Conservation (phyloP, 2,113 vertebrate genomes). For the Leucoraja erinaceus region DNA sequence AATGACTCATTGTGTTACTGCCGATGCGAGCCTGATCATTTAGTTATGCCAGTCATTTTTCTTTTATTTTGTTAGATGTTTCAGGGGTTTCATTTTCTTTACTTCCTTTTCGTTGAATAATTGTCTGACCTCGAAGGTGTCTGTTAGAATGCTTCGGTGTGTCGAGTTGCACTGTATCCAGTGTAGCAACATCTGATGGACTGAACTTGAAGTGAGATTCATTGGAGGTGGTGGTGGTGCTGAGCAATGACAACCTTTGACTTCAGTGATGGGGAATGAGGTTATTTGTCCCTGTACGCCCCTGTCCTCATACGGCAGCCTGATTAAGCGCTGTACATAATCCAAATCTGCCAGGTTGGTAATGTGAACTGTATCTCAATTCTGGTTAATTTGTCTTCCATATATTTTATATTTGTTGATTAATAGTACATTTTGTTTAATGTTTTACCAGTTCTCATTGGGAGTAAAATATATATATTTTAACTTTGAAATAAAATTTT, state of each 20-base stretch:
- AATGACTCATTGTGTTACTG: background rate
- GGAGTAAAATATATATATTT: constrained; percentile 27
- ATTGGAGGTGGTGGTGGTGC: background rate
- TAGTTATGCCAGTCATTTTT: background rate
- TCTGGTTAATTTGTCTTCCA: constrained; percentile 26
- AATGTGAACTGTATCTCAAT: background rate
- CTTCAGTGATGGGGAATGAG: background rate
- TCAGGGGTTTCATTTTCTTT: background rate
- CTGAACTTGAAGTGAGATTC: background rate
- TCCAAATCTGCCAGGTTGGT: background rate
- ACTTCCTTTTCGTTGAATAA: background rate
- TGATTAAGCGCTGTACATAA: background rate
- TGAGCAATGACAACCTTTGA: background rate
- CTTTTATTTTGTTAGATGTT: background rate
- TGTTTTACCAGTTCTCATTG: background rate
- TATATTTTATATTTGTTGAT: constrained; percentile 17
- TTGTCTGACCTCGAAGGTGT: background rate
- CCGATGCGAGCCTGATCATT: background rate
- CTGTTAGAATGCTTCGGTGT: background rate
- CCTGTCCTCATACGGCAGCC: background rate
- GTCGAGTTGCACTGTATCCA: background rate
- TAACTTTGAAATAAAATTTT: constrained; percentile 35
- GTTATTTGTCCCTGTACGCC: background rate
- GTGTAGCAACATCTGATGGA: background rate
- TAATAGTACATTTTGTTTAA: constrained; percentile 7